A percentile compares a stretch with the other conserved stretches of the same genome.
Conservation (phyloP, 2,113 vertebrate genomes). For the Notarius quadriscutis region DNA sequence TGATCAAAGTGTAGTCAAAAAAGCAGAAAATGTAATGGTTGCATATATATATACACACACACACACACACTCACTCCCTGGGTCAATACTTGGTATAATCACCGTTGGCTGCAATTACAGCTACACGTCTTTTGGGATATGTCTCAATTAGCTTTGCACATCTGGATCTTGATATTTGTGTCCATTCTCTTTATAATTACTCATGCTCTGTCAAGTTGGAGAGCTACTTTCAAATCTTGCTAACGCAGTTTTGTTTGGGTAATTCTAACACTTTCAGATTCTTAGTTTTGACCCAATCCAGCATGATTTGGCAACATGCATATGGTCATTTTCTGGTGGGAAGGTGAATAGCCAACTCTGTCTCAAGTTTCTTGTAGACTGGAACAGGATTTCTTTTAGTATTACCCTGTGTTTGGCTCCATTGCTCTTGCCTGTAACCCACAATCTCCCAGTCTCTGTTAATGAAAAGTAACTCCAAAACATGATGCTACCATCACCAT, state of each 20-base stretch:
- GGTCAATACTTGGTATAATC: not conserved
- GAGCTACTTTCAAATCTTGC: not conserved
- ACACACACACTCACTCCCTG: not conserved
- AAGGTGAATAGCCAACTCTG: not conserved
- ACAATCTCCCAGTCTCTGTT: not conserved
- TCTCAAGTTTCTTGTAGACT: not conserved
- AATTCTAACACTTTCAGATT: not conserved
- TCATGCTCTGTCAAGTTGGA: not conserved
- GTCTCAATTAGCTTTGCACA: not conserved
- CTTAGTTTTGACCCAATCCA: not conserved
- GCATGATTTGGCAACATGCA: not conserved
- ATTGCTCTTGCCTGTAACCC: not conserved
- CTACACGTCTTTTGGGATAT: not conserved
- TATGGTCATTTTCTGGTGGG: not conserved
- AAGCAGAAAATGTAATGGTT: not conserved
- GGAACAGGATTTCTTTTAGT: not conserved
- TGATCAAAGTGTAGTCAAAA: not conserved
- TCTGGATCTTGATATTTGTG: not conserved
- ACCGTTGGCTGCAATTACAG: not conserved
- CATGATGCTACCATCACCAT: not conserved
- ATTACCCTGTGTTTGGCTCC: not conserved
- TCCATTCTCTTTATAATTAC: not conserved
- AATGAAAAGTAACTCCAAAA: not conserved
- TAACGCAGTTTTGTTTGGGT: not conserved
- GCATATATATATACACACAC: not conserved